Conservation (phyloP, 2,888 invertebrate species). For the Cylindroiulus punctatus region DNA sequence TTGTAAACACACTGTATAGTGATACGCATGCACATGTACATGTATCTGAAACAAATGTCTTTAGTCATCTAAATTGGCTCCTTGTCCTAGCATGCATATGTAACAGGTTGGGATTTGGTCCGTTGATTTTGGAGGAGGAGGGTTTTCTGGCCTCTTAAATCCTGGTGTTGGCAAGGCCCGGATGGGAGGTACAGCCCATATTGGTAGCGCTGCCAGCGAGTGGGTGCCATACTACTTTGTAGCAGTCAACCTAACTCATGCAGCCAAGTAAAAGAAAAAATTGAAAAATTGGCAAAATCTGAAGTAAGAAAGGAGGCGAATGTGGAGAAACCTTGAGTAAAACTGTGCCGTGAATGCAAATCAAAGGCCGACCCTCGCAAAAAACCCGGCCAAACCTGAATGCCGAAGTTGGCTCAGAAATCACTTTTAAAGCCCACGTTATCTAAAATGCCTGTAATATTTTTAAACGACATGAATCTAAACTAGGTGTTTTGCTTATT, state of each 20-base stretch:
- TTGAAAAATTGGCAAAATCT: not conserved
- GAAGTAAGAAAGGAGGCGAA: not conserved
- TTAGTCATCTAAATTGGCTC: too few relatives aligned
- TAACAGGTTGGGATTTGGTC: not conserved
- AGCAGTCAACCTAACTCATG: not conserved
- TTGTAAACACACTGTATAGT: too few relatives aligned
- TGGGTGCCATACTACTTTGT: not conserved
- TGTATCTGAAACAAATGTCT: too few relatives aligned
- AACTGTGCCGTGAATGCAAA: slow-evolving; percentile 6
- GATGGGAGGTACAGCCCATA: not conserved
- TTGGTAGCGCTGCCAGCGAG: not conserved
- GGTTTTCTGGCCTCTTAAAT: not conserved
- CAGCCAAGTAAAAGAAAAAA: not conserved
- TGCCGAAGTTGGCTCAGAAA: not conserved
- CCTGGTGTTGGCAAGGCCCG: not conserved
- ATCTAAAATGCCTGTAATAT: not conserved
- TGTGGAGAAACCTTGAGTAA: slow-evolving; percentile 33
- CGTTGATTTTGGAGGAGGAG: not conserved
- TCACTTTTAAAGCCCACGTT: not conserved
- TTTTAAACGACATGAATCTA: not conserved
- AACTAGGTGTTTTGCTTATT: not conserved
- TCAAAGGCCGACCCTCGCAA: not conserved
- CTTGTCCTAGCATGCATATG: too few relatives aligned
- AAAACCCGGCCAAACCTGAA: slow-evolving; percentile 20
- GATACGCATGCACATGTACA: too few relatives aligned